phyloP scores from a whole-genome alignment of 2,113 vertebrate species.

The Corythornis madagascariensis region DNA sequence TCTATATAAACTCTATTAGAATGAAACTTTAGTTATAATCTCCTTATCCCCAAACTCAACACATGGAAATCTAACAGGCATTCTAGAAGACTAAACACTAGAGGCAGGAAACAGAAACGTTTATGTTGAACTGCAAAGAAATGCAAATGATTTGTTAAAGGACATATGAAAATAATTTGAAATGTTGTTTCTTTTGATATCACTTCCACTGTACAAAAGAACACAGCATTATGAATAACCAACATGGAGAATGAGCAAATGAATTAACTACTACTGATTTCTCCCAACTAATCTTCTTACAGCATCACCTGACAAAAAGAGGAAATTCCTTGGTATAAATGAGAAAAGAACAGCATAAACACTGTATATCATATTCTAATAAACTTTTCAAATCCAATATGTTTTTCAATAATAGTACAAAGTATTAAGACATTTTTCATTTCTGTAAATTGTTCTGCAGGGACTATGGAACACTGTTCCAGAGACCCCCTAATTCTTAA shows the following conservation, averaged over 20 bases:
- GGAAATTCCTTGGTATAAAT: constrained; percentile 29
- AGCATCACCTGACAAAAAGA: constrained; percentile 17
- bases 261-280: constrained; percentile 1
- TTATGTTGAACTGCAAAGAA: background rate
- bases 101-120: background rate
- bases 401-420: constrained; percentile 30
- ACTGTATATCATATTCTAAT: background rate
- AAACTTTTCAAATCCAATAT: background rate
- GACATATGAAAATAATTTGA: background rate
- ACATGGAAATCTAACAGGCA: background rate
- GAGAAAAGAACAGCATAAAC: constrained; percentile 12
- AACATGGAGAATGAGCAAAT: background rate
- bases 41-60: background rate
- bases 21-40: background rate
- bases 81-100: constrained; percentile 40
- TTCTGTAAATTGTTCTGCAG: constrained; percentile 31
- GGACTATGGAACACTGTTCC: background rate
- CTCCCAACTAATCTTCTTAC: constrained; percentile 18
- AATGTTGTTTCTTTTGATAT: background rate
- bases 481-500: background rate
- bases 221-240: background rate
- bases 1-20: background rate
- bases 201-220: background rate
- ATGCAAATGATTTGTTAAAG: background rate
- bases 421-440: constrained; percentile 39